These are phyloP conservation scores for Jacana jacana DNA, from an alignment of 2,113 vertebrate species.

Conservation along the genomic window DNA sequence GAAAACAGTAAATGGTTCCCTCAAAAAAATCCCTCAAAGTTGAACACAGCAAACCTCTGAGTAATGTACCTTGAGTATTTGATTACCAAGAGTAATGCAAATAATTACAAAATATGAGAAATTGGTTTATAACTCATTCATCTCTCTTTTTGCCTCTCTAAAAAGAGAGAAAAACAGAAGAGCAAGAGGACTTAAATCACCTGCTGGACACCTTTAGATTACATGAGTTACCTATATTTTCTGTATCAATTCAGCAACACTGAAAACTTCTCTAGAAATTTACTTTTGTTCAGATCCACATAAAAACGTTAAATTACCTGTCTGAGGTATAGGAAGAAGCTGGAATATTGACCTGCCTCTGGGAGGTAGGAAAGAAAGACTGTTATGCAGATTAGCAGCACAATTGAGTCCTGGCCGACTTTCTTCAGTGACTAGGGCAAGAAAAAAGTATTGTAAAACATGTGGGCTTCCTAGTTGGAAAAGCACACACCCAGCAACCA, in stretches of 20 bases:
- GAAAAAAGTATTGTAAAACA: background rate
- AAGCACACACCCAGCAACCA: background rate
- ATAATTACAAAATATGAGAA: background rate
- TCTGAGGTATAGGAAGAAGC: constrained; percentile 90
- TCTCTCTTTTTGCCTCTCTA: background rate
- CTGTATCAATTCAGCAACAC: background rate
- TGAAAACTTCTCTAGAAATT: background rate
- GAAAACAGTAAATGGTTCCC: background rate
- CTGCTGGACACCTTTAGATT: background rate
- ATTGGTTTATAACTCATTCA: background rate
- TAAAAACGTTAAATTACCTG: constrained; percentile 71
- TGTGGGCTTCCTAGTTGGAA: background rate
- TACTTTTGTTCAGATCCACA: background rate
- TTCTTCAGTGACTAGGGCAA: constrained; percentile 83
- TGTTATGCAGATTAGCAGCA: constrained; percentile 90
- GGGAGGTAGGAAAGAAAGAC: constrained; percentile 90
- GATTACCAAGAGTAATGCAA: background rate
- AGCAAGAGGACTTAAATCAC: background rate
- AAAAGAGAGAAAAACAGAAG: background rate
- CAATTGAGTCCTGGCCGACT: constrained; percentile 86
- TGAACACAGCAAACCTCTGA: background rate
- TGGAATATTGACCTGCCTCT: constrained; percentile 89
- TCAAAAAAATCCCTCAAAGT: background rate
- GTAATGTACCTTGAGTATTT: no score
- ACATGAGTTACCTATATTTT: background rate